These are phyloP conservation scores for Puffinus mauretanicus DNA, from an alignment of 2,113 vertebrate genomes.

Conservation along the genomic window DNA sequence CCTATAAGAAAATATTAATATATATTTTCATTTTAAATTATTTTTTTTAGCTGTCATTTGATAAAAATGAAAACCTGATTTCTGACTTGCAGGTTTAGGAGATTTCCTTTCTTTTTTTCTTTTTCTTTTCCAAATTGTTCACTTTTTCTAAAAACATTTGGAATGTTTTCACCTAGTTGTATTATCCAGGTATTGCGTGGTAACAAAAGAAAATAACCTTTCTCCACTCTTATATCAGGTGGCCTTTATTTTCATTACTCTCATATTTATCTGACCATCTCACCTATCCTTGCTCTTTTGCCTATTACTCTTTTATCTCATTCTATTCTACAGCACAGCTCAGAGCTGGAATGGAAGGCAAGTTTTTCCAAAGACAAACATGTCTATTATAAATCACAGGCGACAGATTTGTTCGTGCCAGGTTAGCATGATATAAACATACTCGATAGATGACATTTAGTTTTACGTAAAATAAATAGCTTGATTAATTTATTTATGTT, in stretches of 20 bases:
- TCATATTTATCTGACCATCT: neutral
- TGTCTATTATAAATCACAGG: neutral
- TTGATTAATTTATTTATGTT: neutral
- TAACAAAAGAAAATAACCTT: neutral
- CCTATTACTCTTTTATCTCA: neutral
- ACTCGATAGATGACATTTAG: neutral
- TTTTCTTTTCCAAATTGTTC: neutral
- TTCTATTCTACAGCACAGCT: neutral
- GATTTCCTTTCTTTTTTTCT: fast-evolving
- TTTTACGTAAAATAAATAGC: neutral
- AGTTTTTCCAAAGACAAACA: neutral
- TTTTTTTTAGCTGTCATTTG: neutral
- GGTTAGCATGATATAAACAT: neutral
- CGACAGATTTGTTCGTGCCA: neutral
- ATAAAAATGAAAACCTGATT: neutral
- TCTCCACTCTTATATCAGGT: neutral
- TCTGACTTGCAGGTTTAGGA: neutral
- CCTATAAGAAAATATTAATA: neutral
- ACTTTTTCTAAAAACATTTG: neutral
- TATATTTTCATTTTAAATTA: neutral
- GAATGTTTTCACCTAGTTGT: neutral
- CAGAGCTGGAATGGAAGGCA: neutral
- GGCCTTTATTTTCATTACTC: neutral
- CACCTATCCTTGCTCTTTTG: neutral
- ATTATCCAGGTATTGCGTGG: neutral